These are phyloP conservation scores for Diplolepis rosae DNA, from an alignment of 2,888 invertebrate genomes.

Conservation along the genomic window DNA sequence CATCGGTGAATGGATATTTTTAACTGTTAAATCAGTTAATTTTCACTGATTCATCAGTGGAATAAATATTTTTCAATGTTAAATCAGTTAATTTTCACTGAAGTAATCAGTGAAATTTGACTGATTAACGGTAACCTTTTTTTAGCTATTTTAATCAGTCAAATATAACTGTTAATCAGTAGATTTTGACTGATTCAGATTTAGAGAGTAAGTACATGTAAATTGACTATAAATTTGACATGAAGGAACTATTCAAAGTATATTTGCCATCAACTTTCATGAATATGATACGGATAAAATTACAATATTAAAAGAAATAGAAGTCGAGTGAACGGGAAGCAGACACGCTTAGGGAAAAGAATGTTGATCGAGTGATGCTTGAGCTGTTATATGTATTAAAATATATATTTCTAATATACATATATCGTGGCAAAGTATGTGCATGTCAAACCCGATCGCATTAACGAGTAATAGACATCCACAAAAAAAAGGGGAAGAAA, in stretches of 20 bases:
- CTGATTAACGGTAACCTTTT: too few relatives aligned
- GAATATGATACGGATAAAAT: background rate
- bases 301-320: background rate
- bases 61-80: too few relatives aligned
- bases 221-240: background rate
- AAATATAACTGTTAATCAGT: too few relatives aligned
- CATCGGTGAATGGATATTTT: too few relatives aligned
- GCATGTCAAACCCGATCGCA: background rate
- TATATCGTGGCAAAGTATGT: background rate
- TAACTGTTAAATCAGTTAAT: too few relatives aligned
- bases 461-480: background rate
- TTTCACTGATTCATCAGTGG: too few relatives aligned
- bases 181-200: too few relatives aligned
- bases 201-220: too few relatives aligned
- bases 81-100: too few relatives aligned
- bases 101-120: too few relatives aligned
- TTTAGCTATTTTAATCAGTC: too few relatives aligned
- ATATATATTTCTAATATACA: background rate
- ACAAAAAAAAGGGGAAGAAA: background rate
- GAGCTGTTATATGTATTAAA: background rate
- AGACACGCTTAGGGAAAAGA: background rate
- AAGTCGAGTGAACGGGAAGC: background rate
- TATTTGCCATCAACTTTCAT: background rate
- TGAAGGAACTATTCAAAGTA: background rate
- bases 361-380: background rate